Conservation (phyloP, 2,797 vertebrate genomes). For the Echiichthys vipera region DNA sequence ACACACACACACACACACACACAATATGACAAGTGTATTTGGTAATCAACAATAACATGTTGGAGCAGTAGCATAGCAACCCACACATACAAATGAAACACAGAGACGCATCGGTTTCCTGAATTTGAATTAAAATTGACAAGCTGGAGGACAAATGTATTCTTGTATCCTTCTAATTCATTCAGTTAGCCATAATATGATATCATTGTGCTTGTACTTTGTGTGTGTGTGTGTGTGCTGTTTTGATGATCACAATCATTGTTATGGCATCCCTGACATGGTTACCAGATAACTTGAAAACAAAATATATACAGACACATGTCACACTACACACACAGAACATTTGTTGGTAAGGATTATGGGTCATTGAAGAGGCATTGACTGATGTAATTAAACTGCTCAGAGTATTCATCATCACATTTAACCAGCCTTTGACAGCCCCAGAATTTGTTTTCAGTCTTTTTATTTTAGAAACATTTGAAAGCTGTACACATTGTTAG, state of each 20-base stretch:
- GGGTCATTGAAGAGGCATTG: constrained; percentile 1
- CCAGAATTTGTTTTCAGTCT: not conserved
- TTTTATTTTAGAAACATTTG: constrained; percentile 24
- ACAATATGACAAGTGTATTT: constrained; percentile 48
- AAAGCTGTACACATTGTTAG: constrained; percentile 4
- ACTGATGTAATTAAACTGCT: constrained; percentile 23
- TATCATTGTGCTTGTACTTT: constrained; percentile 43
- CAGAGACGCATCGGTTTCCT: constrained; percentile 2
- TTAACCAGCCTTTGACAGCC: constrained; percentile 7
- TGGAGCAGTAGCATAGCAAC: constrained; percentile 71
- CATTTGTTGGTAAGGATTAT: constrained; percentile 22
- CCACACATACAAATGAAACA: constrained; percentile 54
- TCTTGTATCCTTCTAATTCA: constrained; percentile 42
- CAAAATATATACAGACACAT: constrained; percentile 55
- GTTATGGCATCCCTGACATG: constrained; percentile 64
- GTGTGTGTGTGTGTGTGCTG: constrained; percentile 18
- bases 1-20: constrained; percentile 22
- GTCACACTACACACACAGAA: not conserved
- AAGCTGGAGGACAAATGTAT: constrained; percentile 33
- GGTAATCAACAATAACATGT: constrained; percentile 55
- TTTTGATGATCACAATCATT: constrained; percentile 65
- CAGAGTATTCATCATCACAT: constrained; percentile 20
- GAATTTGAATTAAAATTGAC: constrained; percentile 45
- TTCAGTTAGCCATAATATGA: constrained; percentile 36
- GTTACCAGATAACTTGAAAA: constrained; percentile 60